A percentile compares a stretch with the other conserved stretches of the same genome.
Conservation (phyloP, 2,797 vertebrate species). For the Pteropus rufus region DNA sequence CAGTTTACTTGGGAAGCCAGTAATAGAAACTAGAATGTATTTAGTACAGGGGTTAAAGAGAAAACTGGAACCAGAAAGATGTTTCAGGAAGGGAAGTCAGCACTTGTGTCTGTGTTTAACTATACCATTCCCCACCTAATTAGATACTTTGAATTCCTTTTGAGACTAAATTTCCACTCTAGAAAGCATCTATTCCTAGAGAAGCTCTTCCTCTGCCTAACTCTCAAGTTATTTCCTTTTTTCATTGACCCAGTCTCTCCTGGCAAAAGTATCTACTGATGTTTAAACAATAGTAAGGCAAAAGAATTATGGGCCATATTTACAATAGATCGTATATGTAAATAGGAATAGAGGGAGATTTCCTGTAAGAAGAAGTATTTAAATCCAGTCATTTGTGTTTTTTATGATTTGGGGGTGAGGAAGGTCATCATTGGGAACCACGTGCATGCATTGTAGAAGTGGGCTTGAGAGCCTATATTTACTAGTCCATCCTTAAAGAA, state of each 20-base stretch:
- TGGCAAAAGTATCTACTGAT: not conserved
- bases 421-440: not conserved
- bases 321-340: not conserved
- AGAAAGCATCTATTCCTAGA: not conserved
- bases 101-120: not conserved
- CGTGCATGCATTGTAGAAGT: not conserved
- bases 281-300: not conserved
- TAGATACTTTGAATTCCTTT: not conserved
- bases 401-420: not conserved
- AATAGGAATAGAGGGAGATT: not conserved
- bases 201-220: not conserved
- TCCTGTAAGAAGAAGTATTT: not conserved
- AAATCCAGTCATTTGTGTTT: not conserved
- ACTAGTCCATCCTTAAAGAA: not conserved
- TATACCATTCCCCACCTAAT: not conserved
- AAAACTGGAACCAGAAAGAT: not conserved
- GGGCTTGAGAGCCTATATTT: not conserved
- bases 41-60: not conserved
- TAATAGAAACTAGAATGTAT: not conserved
- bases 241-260: not conserved
- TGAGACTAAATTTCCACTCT: not conserved
- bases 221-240: slow-evolving; percentile 34
- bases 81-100: not conserved
- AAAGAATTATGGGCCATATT: not conserved
- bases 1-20: slow-evolving; percentile 22